These are phyloP conservation scores for Elachura formosa DNA, from an alignment of 2,113 vertebrate species.

Conservation along the genomic window DNA sequence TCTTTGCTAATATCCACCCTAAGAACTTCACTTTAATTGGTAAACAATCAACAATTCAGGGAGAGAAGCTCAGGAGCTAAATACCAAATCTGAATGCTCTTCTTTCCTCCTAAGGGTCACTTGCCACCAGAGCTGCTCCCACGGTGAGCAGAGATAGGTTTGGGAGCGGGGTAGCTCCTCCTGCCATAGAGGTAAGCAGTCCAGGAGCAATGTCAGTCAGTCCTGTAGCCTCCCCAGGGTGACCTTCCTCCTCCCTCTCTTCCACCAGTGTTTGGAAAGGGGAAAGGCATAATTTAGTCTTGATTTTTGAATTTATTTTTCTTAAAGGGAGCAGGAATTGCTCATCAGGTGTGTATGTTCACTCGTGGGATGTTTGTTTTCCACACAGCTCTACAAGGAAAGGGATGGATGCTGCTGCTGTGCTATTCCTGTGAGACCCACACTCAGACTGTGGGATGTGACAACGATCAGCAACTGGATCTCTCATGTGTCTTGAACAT, in stretches of 20 bases:
- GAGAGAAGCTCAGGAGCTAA: background rate
- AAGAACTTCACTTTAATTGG: background rate
- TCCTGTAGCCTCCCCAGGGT: background rate
- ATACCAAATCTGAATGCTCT: background rate
- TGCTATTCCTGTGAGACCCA: accelerated
- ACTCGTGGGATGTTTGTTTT: background rate
- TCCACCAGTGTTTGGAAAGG: background rate
- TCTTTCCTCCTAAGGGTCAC: background rate
- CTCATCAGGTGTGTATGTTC: background rate
- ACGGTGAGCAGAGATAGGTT: accelerated
- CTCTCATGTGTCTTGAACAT: background rate
- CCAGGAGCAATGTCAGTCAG: accelerated
- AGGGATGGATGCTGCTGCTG: background rate
- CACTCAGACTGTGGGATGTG: background rate
- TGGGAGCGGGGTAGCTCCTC: background rate
- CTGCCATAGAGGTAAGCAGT: too few relatives aligned
- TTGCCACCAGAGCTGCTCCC: background rate
- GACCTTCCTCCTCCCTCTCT: background rate
- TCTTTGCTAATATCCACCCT: slow-evolving; percentile 49
- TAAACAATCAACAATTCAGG: slow-evolving; percentile 4
- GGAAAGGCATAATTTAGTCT: background rate
- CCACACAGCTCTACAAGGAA: accelerated
- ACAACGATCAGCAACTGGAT: background rate
- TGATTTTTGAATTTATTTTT: background rate
- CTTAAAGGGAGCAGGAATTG: background rate